A percentile compares a stretch with the other conserved stretches of the same genome.
These are phyloP conservation scores for Phyllotis vaccarum DNA, from an alignment of 2,797 vertebrate species.

Conservation along the genomic window DNA sequence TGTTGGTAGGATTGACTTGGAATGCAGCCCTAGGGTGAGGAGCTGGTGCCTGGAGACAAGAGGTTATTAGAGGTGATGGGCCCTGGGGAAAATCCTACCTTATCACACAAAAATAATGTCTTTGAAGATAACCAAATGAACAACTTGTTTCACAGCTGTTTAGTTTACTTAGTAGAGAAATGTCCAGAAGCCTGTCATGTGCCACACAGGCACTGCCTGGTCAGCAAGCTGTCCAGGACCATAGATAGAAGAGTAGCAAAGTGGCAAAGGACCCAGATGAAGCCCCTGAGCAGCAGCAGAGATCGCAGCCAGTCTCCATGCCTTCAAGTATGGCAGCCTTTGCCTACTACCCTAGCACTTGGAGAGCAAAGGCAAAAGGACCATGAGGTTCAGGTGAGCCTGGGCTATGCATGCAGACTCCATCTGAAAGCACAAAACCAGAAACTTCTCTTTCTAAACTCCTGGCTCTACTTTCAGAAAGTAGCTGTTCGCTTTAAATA, in stretches of 20 bases:
- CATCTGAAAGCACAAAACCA: background rate
- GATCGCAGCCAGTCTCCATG: background rate
- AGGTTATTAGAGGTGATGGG: background rate
- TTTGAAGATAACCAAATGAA: constrained; percentile 26
- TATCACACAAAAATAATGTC: constrained; percentile 32
- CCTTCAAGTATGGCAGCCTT: background rate
- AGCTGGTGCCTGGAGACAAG: background rate
- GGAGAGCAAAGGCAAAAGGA: background rate
- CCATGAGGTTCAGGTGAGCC: background rate
- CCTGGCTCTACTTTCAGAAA: background rate
- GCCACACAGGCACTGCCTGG: background rate
- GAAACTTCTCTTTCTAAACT: background rate
- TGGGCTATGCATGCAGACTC: background rate
- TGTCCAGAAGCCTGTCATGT: background rate
- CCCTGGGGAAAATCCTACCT: background rate
- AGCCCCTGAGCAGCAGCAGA: background rate
- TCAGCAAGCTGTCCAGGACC: background rate
- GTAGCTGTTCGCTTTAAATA: background rate
- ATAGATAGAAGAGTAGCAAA: background rate
- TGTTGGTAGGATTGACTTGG: background rate
- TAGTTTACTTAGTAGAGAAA: constrained; percentile 11
- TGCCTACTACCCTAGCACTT: background rate
- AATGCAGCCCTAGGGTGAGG: background rate
- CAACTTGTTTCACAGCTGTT: background rate
- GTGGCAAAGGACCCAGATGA: no score